Evolutionary conservation across 2,888 invertebrate genomes (phyloP), one percentile per base, ranked within the genome.

Genomic region (Euphydryas editha): DNA sequence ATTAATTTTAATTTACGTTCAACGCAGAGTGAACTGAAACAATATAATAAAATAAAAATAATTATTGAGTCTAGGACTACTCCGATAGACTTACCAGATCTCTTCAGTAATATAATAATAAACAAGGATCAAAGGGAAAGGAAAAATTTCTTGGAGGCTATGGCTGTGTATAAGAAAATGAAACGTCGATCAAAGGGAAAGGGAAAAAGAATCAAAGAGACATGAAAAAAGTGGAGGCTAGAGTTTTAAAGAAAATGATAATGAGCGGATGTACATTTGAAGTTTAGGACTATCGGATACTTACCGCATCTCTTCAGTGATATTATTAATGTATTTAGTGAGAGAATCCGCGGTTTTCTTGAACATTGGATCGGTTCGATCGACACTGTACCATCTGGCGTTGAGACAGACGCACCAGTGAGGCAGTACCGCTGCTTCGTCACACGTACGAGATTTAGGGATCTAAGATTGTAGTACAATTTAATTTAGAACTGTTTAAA

Each of bases 401-500:
- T 71, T 72, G n/a, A 70, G 61, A 68, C 83, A 83, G 0, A 77
- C 76, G 62, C 83, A 83, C 80, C 80, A 82, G 62, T 81, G 79
- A 0, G 78, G 75, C 30, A 75, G 36, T 0, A 83, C 70, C 0
- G 75, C 80, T 0, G 83, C 83, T n/a, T 79, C 78, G 1, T 75
- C 74, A 57, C 83, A 83, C 0, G 76, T 72, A 0, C 83, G 77
- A 0, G 73, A 66, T 4, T 59, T 60, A 0, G 79, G 76, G 18
- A 83, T 78, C 81, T 81, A 42, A 1, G 36, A 46, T 36, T 54
- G 7, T 1, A 17, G n/a, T 30, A 46, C n/a, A n/a, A 4, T 15
- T 46, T 7, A 7, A 46, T 11, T 10, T 39, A 30, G 2, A 30
- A n/a, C n/a, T n/a, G n/a, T n/a, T n/a, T n/a, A n/a, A n/a, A n/a